Base-by-base conservation (phyloP, 2,797 vertebrate species). In the Pantherophis vulpinus region DNA sequence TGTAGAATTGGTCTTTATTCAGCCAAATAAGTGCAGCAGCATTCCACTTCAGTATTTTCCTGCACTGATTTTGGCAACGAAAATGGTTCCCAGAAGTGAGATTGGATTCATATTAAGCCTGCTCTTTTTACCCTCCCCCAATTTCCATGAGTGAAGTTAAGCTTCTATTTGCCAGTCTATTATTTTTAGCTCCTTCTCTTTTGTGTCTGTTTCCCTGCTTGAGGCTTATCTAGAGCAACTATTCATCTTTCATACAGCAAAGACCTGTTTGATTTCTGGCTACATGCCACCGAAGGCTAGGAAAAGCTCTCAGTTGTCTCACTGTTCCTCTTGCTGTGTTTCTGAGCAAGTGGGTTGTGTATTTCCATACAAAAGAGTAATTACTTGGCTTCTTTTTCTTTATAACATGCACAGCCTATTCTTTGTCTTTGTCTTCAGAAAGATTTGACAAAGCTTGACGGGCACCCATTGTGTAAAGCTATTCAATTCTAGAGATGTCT, bases 141-240 rank as follows among this genome's bases (percentile, higher is more conserved):
- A 27, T 55, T 51, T 88, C n/a, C 90, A 91, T 16, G 27, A 63
- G 58, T 55, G 83, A 89, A 12, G 32, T 25, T 55, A 83, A 63
- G 66, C 47, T 42, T 93, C 90, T 63, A 27, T 56, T 89, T 88
- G 86, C 79, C 58, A 83, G 47, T 61, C 66, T 91, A n/a, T 91
- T 93, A 89, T 91, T 93, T 93, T 93, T 91, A 91, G 90, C 32
- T 61, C 89, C 37, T 87, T 87, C 89, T 89, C 90, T 93, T 93
- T 93, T 91, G 86, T 88, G 70, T 88, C 90, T 88, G 42, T 18
- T 59, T 89, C 37, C 10, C 29, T 91, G 29, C 86, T 91, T 88
- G 83, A 87, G 83, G 86, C 89, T 88, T 90, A 74, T 91, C 37
- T n/a, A 32, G 54, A 91, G 86, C 47, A 86, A n/a, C 83, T 51